Evolutionary conservation across 2,797 vertebrate species (phyloP).

Genomic region (Notamacropus eugenii): DNA sequence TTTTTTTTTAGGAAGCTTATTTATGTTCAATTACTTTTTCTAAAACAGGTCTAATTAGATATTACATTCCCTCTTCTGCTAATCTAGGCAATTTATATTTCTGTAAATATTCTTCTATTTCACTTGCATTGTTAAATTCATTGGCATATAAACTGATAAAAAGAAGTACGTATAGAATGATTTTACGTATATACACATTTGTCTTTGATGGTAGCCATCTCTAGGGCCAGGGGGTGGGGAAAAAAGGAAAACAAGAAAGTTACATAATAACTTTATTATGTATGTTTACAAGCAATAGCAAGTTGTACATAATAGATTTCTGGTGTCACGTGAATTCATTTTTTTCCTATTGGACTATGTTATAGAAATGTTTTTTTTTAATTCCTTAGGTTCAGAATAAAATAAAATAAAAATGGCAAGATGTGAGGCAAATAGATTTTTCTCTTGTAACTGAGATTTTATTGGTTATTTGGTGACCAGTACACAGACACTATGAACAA

Average conservation of each 20-base stretch:
- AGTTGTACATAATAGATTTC: neutral
- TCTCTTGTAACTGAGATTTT: neutral
- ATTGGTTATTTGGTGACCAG: neutral
- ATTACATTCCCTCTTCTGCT: neutral
- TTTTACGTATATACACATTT: neutral
- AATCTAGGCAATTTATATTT: neutral
- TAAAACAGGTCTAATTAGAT: neutral
- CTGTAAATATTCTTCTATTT: neutral
- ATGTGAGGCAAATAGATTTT: neutral
- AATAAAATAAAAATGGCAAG: neutral
- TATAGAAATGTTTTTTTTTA: neutral
- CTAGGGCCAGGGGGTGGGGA: neutral
- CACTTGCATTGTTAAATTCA: neutral
- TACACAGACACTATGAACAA: neutral
- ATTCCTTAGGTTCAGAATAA: neutral
- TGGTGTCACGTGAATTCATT: neutral
- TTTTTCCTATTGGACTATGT: neutral
- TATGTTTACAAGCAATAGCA: neutral
- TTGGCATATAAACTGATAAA: neutral
- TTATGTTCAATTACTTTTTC: neutral
- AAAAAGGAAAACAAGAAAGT: neutral
- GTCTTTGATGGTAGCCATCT: neutral
- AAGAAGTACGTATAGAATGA: neutral
- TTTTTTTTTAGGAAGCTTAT: neutral
- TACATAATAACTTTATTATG: neutral